Conservation (phyloP, 2,113 vertebrate species). For the Cygnus atratus region DNA sequence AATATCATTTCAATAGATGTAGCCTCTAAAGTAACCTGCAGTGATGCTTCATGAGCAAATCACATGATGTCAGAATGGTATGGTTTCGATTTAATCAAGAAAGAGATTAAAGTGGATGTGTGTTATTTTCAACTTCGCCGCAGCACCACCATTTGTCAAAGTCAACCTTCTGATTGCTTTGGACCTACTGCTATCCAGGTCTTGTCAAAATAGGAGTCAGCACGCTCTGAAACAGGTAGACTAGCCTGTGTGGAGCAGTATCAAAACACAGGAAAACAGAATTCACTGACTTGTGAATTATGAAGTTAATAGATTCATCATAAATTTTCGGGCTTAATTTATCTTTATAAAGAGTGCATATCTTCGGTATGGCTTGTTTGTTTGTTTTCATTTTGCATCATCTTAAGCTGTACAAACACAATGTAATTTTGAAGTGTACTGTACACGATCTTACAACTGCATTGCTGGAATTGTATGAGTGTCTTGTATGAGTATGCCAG, state of each 20-base stretch:
- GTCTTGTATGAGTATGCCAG: slow-evolving; percentile 35
- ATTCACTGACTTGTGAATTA: slow-evolving; percentile 79
- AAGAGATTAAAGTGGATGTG: slow-evolving; percentile 99
- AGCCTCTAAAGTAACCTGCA: slow-evolving; percentile 85
- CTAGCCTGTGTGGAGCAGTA: slow-evolving; percentile 68
- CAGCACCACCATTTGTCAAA: slow-evolving; percentile 98
- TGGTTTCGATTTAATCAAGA: slow-evolving; percentile 98
- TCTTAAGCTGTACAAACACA: slow-evolving; percentile 42
- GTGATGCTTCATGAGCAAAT: slow-evolving; percentile 91
- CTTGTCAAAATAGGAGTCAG: slow-evolving; percentile 97
- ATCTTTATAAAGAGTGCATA: slow-evolving; percentile 67
- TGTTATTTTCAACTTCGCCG: slow-evolving; percentile 98
- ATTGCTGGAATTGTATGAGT: slow-evolving; percentile 26
- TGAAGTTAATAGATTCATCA: slow-evolving; percentile 79
- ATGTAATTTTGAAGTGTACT: slow-evolving; percentile 58
- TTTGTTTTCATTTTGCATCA: slow-evolving; percentile 67
- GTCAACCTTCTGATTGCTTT: slow-evolving; percentile 99
- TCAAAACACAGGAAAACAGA: slow-evolving; percentile 73
- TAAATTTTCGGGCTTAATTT: slow-evolving; percentile 79
- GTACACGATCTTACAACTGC: slow-evolving; percentile 39
- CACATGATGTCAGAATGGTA: slow-evolving; percentile 93
- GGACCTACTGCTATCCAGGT: slow-evolving; percentile 96
- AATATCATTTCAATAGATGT: slow-evolving; percentile 86
- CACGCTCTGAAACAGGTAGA: slow-evolving; percentile 84
- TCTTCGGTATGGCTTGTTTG: slow-evolving; percentile 55